These are phyloP conservation scores for Bembecia ichneumoniformis DNA, from an alignment of 2,888 invertebrate genomes.

Conservation along the genomic window DNA sequence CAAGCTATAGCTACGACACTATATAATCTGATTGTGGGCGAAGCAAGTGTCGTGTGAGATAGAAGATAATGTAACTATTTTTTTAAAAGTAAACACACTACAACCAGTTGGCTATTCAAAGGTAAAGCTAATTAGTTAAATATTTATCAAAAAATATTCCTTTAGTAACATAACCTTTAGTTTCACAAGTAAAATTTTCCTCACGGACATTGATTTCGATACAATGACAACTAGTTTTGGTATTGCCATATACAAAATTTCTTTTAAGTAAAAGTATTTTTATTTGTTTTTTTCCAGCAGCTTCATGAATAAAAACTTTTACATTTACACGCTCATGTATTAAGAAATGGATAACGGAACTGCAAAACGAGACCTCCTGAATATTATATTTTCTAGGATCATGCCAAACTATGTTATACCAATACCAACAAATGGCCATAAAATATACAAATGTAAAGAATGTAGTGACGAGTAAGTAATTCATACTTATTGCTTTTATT, in stretches of 20 bases:
- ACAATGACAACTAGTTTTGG: too few species aligned
- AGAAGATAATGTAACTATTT: neutral
- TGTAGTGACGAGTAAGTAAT: conserved; percentile 69
- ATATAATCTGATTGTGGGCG: too few species aligned
- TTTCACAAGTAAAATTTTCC: too few species aligned
- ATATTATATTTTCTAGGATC: conserved; percentile 50
- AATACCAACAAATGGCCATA: conserved; percentile 39
- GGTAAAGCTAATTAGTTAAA: neutral
- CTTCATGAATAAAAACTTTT: too few species aligned
- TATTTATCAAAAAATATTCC: too few species aligned
- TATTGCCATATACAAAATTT: too few species aligned
- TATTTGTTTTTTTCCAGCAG: neutral
- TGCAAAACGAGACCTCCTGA: conserved; percentile 48
- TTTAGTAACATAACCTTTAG: too few species aligned
- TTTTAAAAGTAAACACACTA: neutral
- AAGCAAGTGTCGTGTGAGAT: too few species aligned
- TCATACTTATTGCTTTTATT: neutral
- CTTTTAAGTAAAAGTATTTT: too few species aligned
- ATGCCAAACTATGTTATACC: conserved; percentile 46
- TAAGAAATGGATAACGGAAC: neutral
- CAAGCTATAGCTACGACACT: too few species aligned
- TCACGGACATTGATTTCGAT: too few species aligned
- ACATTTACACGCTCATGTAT: too few species aligned
- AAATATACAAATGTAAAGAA: conserved; percentile 61
- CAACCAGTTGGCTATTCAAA: neutral